phyloP scores from a whole-genome alignment of 2,888 invertebrate species.

The Protodeltote pygarga region DNA sequence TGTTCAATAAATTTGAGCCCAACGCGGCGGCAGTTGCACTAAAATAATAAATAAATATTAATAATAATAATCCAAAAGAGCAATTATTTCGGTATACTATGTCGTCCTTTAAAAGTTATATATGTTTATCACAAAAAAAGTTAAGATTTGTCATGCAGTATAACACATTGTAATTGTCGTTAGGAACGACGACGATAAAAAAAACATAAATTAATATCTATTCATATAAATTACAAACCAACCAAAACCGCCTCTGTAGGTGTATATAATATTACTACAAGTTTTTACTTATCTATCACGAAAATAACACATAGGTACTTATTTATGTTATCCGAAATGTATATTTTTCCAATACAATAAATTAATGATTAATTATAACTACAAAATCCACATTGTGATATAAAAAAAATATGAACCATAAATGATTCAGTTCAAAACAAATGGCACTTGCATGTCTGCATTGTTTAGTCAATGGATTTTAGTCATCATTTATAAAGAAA shows the following conservation, averaged over 20 bases:
- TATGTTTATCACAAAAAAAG: slow-evolving; percentile 52
- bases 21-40: slow-evolving; percentile 63
- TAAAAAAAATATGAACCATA: slow-evolving; percentile 68
- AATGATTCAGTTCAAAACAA: slow-evolving; percentile 76
- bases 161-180: slow-evolving; percentile 63
- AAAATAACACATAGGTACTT: slow-evolving; percentile 81
- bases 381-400: slow-evolving; percentile 71
- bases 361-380: slow-evolving; percentile 72
- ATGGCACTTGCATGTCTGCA: slow-evolving; percentile 85
- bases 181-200: slow-evolving; percentile 61
- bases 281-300: slow-evolving; percentile 82
- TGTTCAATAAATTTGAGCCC: slow-evolving; percentile 68
- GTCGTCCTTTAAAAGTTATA: slow-evolving; percentile 43
- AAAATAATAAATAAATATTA: slow-evolving; percentile 64
- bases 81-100: slow-evolving; percentile 41
- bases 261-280: slow-evolving; percentile 74
- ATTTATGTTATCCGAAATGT: slow-evolving; percentile 77
- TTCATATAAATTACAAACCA: slow-evolving; percentile 69
- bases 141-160: slow-evolving; percentile 71
- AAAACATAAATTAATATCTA: slow-evolving; percentile 58
- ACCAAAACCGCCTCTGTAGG: slow-evolving; percentile 75
- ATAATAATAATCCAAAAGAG: slow-evolving; percentile 53
- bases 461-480: slow-evolving; percentile 74
- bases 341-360: slow-evolving; percentile 75
- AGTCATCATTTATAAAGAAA: slow-evolving; percentile 61